Evolutionary conservation across 35 echinoderm and acorn worm genomes (phyloP), one percentile per base, ranked within the genome.

Genomic region (Lytechinus pictus): DNA sequence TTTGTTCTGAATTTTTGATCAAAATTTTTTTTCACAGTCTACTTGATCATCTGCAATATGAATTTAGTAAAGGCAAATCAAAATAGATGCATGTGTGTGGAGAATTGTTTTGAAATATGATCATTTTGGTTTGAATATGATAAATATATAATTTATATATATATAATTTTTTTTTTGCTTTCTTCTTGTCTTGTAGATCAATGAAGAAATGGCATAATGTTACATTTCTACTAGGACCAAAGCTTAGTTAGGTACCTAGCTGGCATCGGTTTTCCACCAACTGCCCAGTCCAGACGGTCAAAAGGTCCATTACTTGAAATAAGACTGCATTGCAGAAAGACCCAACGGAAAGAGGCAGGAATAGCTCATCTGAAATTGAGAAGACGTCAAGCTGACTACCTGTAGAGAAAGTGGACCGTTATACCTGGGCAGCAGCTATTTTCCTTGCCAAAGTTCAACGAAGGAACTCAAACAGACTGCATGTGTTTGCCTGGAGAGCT

Each of bases 151-250:
- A 2, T 44, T 44, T 44, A 44, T 58, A 13, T 58, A 11, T 58
- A 58, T 58, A 79, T 27, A 79, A 79, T 79, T 24, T 16, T 79
- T 79, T 21, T 89, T 9, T 29, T 52, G 33, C 10, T 90, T 90
- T 4, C 52, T 89, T 53, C 10, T 27, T 51, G 1, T 53, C 4
- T 33, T 90, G 19, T 33, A 90, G 88, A 90, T 90, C 52, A 54
- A 90, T 52, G 88, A 90, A 33, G 88, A 90, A 44, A 90, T 52
- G 28, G 28, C 88, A 90, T 90, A 90, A 90, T 90, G 88, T 44
- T 33, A 90, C 5, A 28, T 9, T 79, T n/a, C 66, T 24, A 79
- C 66, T 79, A 79, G 66, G 66, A 79, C 66, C 66, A 79, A 79
- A 24, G 66, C 21, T 79, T 79, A 79, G 66, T 79, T 79, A 79